Evolutionary conservation across 1,140 invertebrate species (phyloP).

Genomic region (Drosophila seguyi): DNA sequence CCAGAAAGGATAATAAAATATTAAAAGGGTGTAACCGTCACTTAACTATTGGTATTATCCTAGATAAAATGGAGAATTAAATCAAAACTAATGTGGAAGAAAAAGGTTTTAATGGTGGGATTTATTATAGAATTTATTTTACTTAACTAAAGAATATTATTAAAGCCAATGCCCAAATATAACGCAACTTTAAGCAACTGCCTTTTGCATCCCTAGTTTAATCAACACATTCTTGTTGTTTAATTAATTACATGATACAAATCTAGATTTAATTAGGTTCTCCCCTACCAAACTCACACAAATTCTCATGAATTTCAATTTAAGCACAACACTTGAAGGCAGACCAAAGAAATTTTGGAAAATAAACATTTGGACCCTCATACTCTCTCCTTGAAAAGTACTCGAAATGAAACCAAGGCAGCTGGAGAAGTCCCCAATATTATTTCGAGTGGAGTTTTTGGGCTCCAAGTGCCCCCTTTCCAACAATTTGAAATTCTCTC

Average conservation of each 20-base stretch:
- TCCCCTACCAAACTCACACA: neutral
- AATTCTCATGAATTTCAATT: slow-evolving; percentile 1
- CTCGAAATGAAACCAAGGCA: slow-evolving; percentile 13
- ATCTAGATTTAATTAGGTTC: neutral
- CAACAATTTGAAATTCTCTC: slow-evolving; percentile 11
- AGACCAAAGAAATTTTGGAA: slow-evolving; percentile 17
- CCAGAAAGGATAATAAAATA: slow-evolving; percentile 2
- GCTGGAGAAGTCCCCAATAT: slow-evolving; percentile 43
- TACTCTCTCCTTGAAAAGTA: neutral
- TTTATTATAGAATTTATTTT: neutral
- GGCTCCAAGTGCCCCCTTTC: slow-evolving; percentile 1
- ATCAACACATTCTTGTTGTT: neutral
- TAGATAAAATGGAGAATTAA: neutral
- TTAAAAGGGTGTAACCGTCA: neutral
- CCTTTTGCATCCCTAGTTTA: neutral
- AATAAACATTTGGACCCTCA: slow-evolving; percentile 24
- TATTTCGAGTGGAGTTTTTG: slow-evolving; percentile 30
- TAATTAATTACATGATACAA: neutral
- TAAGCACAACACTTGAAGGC: neutral
- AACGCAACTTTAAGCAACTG: neutral
- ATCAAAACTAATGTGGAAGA: too few species aligned
- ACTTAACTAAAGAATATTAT: neutral
- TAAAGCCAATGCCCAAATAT: neutral
- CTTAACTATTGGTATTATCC: neutral
- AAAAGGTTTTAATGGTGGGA: neutral